Percentiles rank a stretch among this genome's conserved stretches.
phyloP scores from a whole-genome alignment of 2,888 invertebrate species.

The Drosophila lutescens region DNA sequence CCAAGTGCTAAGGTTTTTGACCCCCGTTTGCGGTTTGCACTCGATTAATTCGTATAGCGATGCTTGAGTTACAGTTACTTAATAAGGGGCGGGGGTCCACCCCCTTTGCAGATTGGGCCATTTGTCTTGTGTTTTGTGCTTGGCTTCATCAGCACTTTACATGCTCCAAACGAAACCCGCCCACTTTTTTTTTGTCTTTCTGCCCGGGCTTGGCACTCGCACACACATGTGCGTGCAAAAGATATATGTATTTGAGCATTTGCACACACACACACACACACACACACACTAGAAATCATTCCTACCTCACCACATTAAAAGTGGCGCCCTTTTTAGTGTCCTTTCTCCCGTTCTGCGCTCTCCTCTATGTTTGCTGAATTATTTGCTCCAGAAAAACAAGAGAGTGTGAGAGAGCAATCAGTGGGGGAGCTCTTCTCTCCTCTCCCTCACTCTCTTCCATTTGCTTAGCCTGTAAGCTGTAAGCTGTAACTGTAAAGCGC shows the following conservation, averaged over 20 bases:
- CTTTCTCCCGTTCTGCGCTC: slow-evolving; percentile 33
- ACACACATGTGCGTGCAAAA: slow-evolving; percentile 36
- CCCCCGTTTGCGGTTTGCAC: slow-evolving; percentile 4
- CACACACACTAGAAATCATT: slow-evolving; percentile 40
- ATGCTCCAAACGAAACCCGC: slow-evolving; percentile 44
- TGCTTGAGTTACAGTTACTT: slow-evolving; percentile 38
- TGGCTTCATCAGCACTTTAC: slow-evolving; percentile 52
- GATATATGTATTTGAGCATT: slow-evolving; percentile 34
- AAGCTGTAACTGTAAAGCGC: slow-evolving; percentile 58
- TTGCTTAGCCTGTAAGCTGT: slow-evolving; percentile 41
- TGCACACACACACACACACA: slow-evolving; percentile 24
- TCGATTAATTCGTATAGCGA: slow-evolving; percentile 2
- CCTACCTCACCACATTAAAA: slow-evolving; percentile 78
- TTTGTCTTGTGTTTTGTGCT: slow-evolving; percentile 43
- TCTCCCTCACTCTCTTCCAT: slow-evolving; percentile 1
- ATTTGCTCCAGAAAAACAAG: slow-evolving; percentile 71
- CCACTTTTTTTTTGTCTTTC: slow-evolving; percentile 53
- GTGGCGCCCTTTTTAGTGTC: slow-evolving; percentile 71
- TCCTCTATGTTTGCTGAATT: slow-evolving; percentile 63
- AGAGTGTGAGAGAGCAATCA: slow-evolving; percentile 35
- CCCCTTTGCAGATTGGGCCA: slow-evolving; percentile 36
- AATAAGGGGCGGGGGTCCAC: slow-evolving; percentile 23
- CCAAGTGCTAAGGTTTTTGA: neutral
- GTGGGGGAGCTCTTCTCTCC: neutral
- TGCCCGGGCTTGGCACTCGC: slow-evolving; percentile 43